Percentiles rank a stretch among this genome's conserved stretches.
Evolutionary conservation across 1,140 invertebrate genomes (phyloP).

Genomic region (Micrasema longulum): DNA sequence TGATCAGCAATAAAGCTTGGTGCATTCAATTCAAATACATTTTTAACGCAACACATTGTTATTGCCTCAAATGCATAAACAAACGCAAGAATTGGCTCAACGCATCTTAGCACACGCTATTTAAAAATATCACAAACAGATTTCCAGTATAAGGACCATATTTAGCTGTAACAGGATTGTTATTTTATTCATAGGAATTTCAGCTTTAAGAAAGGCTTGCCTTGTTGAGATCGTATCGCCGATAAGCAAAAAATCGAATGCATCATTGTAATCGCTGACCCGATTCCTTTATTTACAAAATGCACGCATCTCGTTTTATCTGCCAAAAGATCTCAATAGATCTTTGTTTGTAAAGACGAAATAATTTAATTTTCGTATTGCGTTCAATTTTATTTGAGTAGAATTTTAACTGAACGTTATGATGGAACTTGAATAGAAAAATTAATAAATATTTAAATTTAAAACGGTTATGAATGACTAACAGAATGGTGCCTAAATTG

Average conservation of each 20-base stretch:
- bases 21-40: slow-evolving; percentile 35
- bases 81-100: not conserved
- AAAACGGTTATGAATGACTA: too few species aligned
- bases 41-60: slow-evolving; percentile 23
- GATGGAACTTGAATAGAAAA: too few species aligned
- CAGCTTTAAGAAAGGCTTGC: too few species aligned
- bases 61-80: slow-evolving; percentile 4
- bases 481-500: too few species aligned
- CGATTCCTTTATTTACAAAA: slow-evolving; percentile 47
- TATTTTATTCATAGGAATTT: too few species aligned
- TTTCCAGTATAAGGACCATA: too few species aligned
- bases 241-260: slow-evolving; percentile 43
- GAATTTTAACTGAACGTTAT: too few species aligned
- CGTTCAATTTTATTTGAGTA: too few species aligned
- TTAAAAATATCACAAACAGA: too few species aligned
- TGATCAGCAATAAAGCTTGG: slow-evolving; percentile 22
- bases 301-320: slow-evolving; percentile 34
- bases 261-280: slow-evolving; percentile 54
- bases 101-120: not conserved
- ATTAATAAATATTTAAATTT: too few species aligned
- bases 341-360: not conserved
- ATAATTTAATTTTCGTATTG: too few species aligned
- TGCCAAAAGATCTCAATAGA: slow-evolving; percentile 5
- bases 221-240: slow-evolving; percentile 2
- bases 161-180: too few species aligned